Conservation (phyloP, 1,140 invertebrate species). For the Drosophila azteca region DNA sequence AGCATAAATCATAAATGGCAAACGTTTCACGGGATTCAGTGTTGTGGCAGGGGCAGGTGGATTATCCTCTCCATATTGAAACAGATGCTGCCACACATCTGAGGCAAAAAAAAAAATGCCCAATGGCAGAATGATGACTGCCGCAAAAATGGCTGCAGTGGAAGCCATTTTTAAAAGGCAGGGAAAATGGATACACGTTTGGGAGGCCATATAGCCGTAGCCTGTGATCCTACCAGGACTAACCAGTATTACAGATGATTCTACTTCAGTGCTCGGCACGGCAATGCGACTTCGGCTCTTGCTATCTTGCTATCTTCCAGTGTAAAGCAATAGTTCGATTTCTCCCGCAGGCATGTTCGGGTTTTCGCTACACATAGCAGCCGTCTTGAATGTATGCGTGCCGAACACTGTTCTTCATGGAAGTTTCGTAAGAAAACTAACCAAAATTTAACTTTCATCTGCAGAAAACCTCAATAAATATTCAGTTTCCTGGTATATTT, state of each 20-base stretch:
- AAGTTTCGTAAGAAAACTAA: no score
- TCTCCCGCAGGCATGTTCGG: no score
- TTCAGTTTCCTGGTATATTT: constrained; percentile 5
- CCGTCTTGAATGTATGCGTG: no score
- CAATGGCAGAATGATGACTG: constrained; percentile 7
- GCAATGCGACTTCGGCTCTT: no score
- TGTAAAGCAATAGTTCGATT: no score
- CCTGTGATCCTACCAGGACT: background rate
- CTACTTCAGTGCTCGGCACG: no score
- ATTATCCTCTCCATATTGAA: constrained; percentile 48
- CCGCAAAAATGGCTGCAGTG: background rate
- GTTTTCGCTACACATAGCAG: no score
- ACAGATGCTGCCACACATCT: constrained; percentile 38
- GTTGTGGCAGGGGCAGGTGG: background rate
- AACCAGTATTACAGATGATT: no score
- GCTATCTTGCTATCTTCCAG: no score
- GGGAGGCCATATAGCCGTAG: constrained; percentile 1
- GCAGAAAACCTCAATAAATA: constrained; percentile 2
- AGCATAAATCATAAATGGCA: constrained; percentile 58
- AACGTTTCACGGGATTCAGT: background rate
- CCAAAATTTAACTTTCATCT: background rate
- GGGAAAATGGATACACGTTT: no score
- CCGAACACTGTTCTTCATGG: no score
- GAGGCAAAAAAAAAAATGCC: constrained; percentile 15
- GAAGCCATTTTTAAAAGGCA: background rate